phyloP scores from a whole-genome alignment of 2,888 invertebrate genomes.

The Melieria omissa region DNA sequence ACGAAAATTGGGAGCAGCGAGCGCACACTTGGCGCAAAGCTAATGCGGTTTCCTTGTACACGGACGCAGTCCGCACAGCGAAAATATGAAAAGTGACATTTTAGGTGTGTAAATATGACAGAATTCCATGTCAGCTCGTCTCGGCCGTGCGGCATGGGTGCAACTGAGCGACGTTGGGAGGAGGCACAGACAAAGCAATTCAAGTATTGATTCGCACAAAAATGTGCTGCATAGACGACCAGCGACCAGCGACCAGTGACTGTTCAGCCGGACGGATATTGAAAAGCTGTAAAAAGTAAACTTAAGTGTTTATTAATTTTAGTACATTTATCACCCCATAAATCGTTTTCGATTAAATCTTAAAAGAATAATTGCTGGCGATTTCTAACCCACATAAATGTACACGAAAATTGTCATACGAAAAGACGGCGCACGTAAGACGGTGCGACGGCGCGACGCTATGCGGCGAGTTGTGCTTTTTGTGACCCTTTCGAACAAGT shows the following conservation, averaged over 20 bases:
- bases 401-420: background rate
- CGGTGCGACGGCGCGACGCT: constrained; percentile 24
- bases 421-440: background rate
- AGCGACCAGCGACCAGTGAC: no score
- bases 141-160: no score
- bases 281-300: constrained; percentile 1
- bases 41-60: constrained; percentile 63
- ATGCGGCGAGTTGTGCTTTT: constrained; percentile 30
- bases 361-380: constrained; percentile 42
- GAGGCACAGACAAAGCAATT: constrained; percentile 30
- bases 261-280: background rate
- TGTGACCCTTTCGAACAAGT: constrained; percentile 35
- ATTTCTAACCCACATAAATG: constrained; percentile 24
- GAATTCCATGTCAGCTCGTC: constrained; percentile 28
- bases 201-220: background rate
- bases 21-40: constrained; percentile 44
- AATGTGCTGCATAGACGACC: background rate
- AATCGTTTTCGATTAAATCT: constrained; percentile 53
- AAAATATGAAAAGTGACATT: constrained; percentile 58
- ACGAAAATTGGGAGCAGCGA: constrained; percentile 26
- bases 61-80: constrained; percentile 38
- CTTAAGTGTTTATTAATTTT: constrained; percentile 61
- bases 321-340: constrained; percentile 50
- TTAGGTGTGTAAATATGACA: constrained; percentile 60
- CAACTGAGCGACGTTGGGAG: background rate